Conservation (phyloP, 2,113 vertebrate species). For the Calidris pugnax region DNA sequence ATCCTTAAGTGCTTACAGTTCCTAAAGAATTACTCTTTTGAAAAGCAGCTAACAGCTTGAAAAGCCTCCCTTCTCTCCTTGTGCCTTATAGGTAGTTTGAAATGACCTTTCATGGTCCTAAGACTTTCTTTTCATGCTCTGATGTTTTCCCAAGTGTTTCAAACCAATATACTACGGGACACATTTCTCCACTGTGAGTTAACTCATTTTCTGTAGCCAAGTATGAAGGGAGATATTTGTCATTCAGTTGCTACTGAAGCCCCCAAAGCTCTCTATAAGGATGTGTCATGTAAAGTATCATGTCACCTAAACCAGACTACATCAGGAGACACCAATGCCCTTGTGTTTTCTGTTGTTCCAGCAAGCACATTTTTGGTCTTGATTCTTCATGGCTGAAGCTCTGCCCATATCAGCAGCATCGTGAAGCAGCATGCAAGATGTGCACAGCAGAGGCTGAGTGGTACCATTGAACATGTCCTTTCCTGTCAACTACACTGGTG, state of each 20-base stretch:
- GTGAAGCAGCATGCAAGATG: not conserved
- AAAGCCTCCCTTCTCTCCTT: not conserved
- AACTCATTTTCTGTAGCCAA: not conserved
- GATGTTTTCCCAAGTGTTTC: not conserved
- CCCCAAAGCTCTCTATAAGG: not conserved
- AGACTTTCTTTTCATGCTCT: not conserved
- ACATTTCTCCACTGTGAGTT: not conserved
- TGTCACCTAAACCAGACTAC: not conserved
- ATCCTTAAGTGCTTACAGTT: not conserved
- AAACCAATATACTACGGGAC: not conserved
- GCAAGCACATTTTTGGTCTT: not conserved
- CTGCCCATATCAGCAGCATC: not conserved
- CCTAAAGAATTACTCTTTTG: not conserved
- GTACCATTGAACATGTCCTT: not conserved
- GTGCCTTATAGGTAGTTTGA: not conserved
- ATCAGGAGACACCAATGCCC: not conserved
- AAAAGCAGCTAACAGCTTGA: not conserved
- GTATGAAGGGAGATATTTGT: not conserved
- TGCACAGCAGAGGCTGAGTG: not conserved
- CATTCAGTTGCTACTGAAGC: not conserved
- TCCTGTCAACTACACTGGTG: not conserved
- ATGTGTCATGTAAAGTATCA: not conserved
- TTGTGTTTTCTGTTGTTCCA: not conserved
- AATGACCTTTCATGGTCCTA: accelerated
- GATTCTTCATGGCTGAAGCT: not conserved